Evolutionary conservation across 2,797 vertebrate species (phyloP).

Genomic region (Phrynocephalus guinanensis): DNA sequence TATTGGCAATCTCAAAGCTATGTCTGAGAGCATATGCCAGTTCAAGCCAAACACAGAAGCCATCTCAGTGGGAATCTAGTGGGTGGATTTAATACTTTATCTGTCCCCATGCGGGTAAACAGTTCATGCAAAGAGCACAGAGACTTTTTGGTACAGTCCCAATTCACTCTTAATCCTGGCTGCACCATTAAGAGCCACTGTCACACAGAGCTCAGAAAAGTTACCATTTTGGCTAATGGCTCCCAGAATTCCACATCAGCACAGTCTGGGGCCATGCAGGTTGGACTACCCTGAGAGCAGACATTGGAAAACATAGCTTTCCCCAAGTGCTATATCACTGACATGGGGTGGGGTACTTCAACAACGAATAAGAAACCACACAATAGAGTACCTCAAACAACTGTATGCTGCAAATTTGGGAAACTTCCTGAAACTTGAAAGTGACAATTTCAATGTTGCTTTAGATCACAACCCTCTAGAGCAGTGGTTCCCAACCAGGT

Average conservation of each 20-base stretch:
- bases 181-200: conserved; percentile 40
- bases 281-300: too few species aligned
- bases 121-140: conserved; percentile 48
- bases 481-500: background rate
- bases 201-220: too few species aligned
- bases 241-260: too few species aligned
- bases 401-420: too few species aligned
- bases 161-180: conserved; percentile 48
- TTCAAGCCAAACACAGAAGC: background rate
- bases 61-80: conserved; percentile 22
- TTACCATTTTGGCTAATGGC: too few species aligned
- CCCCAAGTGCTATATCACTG: too few species aligned
- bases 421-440: conserved; percentile 38
- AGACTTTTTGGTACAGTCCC: conserved; percentile 59
- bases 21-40: background rate
- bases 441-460: conserved; percentile 45
- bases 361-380: background rate
- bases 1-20: background rate
- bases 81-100: conserved; percentile 36
- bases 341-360: too few species aligned
- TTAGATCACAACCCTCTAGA: conserved; percentile 58
- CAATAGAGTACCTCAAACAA: too few species aligned
- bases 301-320: too few species aligned
- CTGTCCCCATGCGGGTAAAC: conserved; percentile 59
- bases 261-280: too few species aligned